phyloP scores from a whole-genome alignment of 2,113 vertebrate species.

The Stercorarius parasiticus region DNA sequence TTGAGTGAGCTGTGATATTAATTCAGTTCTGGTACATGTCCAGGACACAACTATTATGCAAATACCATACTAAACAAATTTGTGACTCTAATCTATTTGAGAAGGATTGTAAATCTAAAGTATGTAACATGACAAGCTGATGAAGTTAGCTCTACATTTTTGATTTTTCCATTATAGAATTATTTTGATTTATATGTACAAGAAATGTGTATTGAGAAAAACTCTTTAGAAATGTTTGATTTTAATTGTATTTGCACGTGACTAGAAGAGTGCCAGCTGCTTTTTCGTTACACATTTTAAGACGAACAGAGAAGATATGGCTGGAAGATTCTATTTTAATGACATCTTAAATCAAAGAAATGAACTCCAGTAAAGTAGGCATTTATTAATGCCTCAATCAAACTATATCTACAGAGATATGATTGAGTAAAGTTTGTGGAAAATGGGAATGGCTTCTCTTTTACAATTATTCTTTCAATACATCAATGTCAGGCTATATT shows the following conservation, averaged over 20 bases:
- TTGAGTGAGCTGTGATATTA: background rate
- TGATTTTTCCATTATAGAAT: background rate
- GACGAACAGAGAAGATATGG: background rate
- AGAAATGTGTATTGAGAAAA: background rate
- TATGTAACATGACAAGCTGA: background rate
- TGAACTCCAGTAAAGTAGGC: background rate
- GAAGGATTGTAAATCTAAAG: background rate
- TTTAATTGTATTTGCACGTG: background rate
- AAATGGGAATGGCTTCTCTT: conserved; percentile 8
- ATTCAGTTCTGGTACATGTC: background rate
- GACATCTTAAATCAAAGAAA: conserved; percentile 32
- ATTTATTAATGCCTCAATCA: conserved; percentile 33
- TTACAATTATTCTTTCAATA: conserved; percentile 7
- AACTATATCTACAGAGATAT: background rate
- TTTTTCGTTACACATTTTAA: background rate
- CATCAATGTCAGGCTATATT: background rate
- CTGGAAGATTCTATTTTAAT: conserved; percentile 25
- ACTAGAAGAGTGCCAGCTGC: background rate
- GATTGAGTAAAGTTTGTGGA: background rate
- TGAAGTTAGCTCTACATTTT: background rate
- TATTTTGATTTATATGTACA: background rate
- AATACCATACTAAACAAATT: background rate
- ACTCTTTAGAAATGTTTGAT: background rate
- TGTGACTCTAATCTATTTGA: background rate
- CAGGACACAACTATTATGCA: background rate